A percentile compares a stretch with the other conserved stretches of the same genome.
Evolutionary conservation across 2,888 invertebrate species (phyloP).

Genomic region (Panopea generosa): DNA sequence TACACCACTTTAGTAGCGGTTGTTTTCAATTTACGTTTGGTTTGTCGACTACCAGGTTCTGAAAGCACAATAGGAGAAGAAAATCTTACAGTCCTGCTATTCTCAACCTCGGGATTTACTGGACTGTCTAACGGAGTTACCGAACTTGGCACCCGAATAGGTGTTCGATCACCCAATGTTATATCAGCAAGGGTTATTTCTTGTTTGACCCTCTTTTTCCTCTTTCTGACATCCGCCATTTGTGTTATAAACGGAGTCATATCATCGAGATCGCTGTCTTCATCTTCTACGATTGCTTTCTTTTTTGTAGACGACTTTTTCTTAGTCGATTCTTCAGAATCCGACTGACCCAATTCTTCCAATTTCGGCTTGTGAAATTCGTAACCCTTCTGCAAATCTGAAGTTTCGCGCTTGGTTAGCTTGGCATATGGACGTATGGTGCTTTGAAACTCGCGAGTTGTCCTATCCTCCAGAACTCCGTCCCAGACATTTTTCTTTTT

Average conservation of each 20-base stretch:
- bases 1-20: constrained; percentile 26
- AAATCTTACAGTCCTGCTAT: constrained; percentile 39
- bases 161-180: constrained; percentile 17
- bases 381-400: constrained; percentile 73
- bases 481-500: constrained; percentile 81
- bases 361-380: constrained; percentile 72
- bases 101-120: neutral
- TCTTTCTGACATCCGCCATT: constrained; percentile 63
- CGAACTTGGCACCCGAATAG: too few species aligned
- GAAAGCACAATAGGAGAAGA: constrained; percentile 39
- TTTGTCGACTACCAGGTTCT: constrained; percentile 21
- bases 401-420: constrained; percentile 68
- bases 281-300: constrained; percentile 26
- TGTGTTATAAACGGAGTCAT: constrained; percentile 70
- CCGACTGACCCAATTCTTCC: constrained; percentile 41
- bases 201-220: constrained; percentile 5
- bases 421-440: constrained; percentile 71
- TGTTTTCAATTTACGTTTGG: constrained; percentile 12
- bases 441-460: constrained; percentile 69
- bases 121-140: neutral
- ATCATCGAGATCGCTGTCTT: constrained; percentile 55
- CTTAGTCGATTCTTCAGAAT: constrained; percentile 26
- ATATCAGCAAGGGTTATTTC: constrained; percentile 41
- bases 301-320: constrained; percentile 1
- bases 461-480: constrained; percentile 68